These are phyloP conservation scores for Prionchulus punctatus DNA, from an alignment of 2,888 invertebrate genomes.

Conservation along the genomic window DNA sequence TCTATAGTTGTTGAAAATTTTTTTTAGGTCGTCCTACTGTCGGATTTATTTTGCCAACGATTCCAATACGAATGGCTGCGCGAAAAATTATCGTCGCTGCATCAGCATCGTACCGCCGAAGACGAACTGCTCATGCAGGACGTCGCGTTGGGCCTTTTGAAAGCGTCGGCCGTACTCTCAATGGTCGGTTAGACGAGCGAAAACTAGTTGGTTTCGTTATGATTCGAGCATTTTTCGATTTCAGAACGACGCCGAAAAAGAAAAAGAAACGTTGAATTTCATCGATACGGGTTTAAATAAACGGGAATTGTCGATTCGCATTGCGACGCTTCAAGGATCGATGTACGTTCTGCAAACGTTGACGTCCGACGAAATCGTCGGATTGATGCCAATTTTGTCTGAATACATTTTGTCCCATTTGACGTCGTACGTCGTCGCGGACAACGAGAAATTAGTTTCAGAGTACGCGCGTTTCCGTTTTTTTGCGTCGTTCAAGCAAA, in stretches of 20 bases:
- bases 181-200: conserved; percentile 33
- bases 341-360: conserved; percentile 48
- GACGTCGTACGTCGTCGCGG: background rate
- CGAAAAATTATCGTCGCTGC: conserved; percentile 49
- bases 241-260: conserved; percentile 43
- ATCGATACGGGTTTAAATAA: conserved; percentile 47
- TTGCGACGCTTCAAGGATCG: conserved; percentile 49
- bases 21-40: conserved; percentile 47
- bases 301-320: conserved; percentile 46
- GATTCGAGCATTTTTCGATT: conserved; percentile 17
- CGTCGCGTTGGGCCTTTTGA: conserved; percentile 49
- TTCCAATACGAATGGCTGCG: conserved; percentile 64
- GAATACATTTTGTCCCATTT: conserved; percentile 22
- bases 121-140: conserved; percentile 60
- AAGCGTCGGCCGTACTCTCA: conserved; percentile 49
- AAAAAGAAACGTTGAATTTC: conserved; percentile 47
- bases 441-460: background rate
- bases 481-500: background rate
- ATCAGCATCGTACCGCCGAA: conserved; percentile 50
- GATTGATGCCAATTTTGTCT: conserved; percentile 31
- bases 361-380: conserved; percentile 27
- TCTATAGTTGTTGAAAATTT: no score
- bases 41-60: conserved; percentile 52
- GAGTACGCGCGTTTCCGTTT: no score
- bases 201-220: background rate